phyloP scores from a whole-genome alignment of 2,888 invertebrate genomes.

The Panopea generosa region DNA sequence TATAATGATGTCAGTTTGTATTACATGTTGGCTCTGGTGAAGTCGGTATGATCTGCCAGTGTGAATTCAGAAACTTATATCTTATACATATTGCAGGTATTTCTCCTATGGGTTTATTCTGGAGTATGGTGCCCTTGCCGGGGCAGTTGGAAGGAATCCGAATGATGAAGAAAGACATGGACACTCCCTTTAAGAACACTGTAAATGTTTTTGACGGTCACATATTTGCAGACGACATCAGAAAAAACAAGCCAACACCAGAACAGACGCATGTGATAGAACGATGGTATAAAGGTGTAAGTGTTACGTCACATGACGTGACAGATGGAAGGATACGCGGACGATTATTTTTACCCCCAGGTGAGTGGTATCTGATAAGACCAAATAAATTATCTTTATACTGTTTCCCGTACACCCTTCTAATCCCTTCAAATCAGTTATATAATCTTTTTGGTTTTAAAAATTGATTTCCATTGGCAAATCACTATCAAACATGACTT shows the following conservation, averaged over 20 bases:
- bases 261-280: conserved; percentile 32
- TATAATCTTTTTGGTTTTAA: no score
- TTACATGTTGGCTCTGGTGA: no score
- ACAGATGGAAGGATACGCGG: conserved; percentile 70
- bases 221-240: conserved; percentile 38
- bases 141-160: conserved; percentile 63
- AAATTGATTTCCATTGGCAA: no score
- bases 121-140: conserved; percentile 71
- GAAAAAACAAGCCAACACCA: conserved; percentile 6
- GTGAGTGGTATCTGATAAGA: no score
- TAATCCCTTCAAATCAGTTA: no score
- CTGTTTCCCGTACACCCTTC: no score
- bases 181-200: conserved; percentile 59
- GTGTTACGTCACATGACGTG: conserved; percentile 65
- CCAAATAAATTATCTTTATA: no score
- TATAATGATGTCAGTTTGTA: no score
- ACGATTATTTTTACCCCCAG: conserved; percentile 73
- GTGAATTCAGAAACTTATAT: no score
- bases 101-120: conserved; percentile 77
- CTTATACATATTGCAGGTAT: no score
- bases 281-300: conserved; percentile 67
- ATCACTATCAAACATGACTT: no score
- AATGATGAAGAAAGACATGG: conserved; percentile 68
- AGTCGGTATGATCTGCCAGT: no score
- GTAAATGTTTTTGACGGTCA: conserved; percentile 63